Evolutionary conservation across 2,113 vertebrate genomes (phyloP).

Genomic region (Tetrao urogallus): DNA sequence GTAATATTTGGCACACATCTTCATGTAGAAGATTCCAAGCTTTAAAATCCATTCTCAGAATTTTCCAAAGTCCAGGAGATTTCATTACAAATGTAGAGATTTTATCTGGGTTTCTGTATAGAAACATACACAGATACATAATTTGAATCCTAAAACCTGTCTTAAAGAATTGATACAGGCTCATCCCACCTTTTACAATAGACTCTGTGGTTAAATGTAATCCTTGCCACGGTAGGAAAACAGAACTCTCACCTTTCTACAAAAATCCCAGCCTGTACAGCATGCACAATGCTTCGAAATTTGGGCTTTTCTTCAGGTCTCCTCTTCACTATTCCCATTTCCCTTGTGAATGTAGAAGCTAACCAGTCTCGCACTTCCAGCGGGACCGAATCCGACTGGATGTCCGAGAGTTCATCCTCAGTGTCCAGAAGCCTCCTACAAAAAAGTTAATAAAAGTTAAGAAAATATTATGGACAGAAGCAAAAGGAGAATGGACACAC

Average conservation of each 20-base stretch:
- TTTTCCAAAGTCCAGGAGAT: not conserved
- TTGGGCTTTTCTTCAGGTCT: slow-evolving; percentile 95
- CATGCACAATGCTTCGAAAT: slow-evolving; percentile 97
- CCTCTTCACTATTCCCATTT: slow-evolving; percentile 94
- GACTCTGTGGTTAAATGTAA: not conserved
- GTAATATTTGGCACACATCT: not conserved
- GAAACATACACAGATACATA: not conserved
- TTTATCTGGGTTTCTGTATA: not conserved
- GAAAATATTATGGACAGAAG: not conserved
- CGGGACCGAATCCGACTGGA: slow-evolving; percentile 92
- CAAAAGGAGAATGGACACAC: not conserved
- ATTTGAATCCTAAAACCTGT: not conserved
- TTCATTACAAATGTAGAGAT: not conserved
- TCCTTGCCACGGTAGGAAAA: not conserved
- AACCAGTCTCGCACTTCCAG: slow-evolving; percentile 96
- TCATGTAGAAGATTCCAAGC: not conserved
- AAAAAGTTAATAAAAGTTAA: not conserved
- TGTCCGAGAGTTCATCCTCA: slow-evolving; percentile 94
- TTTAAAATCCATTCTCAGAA: not conserved
- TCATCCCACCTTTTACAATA: not conserved
- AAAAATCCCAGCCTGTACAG: slow-evolving; percentile 98
- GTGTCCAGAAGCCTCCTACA: slow-evolving; percentile 92
- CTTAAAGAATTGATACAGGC: not conserved
- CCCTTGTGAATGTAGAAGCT: slow-evolving; percentile 95
- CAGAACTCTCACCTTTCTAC: slow-evolving; percentile 85